A percentile compares a stretch with the other conserved stretches of the same genome.
Conservation (phyloP, 2,113 vertebrate genomes). For the Elachura formosa region DNA sequence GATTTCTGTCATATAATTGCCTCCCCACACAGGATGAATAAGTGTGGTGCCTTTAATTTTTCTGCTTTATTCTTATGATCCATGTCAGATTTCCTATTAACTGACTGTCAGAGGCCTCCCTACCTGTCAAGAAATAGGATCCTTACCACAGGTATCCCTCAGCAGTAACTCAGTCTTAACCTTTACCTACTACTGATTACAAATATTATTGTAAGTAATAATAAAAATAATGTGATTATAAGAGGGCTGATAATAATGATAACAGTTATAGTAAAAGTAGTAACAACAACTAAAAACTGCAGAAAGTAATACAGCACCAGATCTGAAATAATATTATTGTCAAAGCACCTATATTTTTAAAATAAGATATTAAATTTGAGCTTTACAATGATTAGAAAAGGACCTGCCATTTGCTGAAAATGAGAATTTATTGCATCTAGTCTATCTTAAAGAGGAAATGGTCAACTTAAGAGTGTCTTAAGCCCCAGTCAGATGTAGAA, state of each 20-base stretch:
- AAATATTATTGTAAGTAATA: background rate
- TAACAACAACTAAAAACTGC: background rate
- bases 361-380: background rate
- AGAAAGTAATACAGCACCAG: background rate
- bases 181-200: background rate
- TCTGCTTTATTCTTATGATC: background rate
- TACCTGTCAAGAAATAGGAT: background rate
- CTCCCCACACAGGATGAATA: background rate
- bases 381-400: background rate
- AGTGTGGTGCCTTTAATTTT: background rate
- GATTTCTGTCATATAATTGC: background rate
- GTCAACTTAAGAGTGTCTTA: background rate
- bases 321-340: background rate
- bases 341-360: fast-evolving
- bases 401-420: background rate
- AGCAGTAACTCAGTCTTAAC: background rate
- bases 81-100: background rate
- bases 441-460: background rate
- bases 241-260: background rate
- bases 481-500: background rate
- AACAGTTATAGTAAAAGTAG: background rate
- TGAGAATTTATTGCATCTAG: background rate
- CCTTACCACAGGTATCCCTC: background rate
- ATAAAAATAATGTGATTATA: background rate
- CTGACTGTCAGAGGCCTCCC: background rate